phyloP scores from a whole-genome alignment of 2,113 vertebrate species.

The Diadophis punctatus region DNA sequence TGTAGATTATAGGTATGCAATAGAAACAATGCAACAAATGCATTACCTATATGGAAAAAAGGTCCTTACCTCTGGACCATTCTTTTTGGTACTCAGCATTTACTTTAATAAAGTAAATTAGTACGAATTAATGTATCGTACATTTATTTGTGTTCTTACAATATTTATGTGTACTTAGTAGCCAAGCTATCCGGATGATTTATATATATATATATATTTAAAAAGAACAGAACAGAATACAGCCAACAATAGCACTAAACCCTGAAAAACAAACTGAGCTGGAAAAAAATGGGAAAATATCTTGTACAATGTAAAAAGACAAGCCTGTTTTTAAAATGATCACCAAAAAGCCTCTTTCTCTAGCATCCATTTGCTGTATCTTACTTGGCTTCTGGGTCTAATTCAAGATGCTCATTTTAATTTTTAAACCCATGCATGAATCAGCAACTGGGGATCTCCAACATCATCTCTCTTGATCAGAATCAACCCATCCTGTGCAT shows the following conservation, averaged over 20 bases:
- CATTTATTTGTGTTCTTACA: not conserved
- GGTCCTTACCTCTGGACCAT: constrained; percentile 21
- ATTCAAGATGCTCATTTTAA: not conserved
- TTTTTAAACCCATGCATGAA: not conserved
- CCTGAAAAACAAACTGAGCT: not conserved
- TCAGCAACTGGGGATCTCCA: not conserved
- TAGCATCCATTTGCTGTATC: not conserved
- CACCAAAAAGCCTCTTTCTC: not conserved
- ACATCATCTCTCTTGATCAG: not conserved
- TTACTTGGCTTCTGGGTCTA: not conserved
- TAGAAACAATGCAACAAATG: constrained; percentile 46
- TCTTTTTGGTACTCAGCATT: constrained; percentile 31
- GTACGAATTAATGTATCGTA: constrained; percentile 19
- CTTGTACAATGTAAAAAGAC: not conserved
- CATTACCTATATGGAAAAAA: constrained; percentile 39
- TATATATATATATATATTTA: not conserved
- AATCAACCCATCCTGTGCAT: not conserved
- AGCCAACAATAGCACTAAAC: not conserved
- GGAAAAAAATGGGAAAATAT: not conserved
- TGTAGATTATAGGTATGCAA: constrained; percentile 55
- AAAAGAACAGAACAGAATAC: not conserved
- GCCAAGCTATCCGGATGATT: not conserved
- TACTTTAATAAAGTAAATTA: constrained; percentile 35
- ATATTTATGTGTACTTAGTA: not conserved
- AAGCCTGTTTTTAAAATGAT: not conserved